Base-by-base conservation (phyloP, 2,888 invertebrate species). In the Calameuta pallipes region DNA sequence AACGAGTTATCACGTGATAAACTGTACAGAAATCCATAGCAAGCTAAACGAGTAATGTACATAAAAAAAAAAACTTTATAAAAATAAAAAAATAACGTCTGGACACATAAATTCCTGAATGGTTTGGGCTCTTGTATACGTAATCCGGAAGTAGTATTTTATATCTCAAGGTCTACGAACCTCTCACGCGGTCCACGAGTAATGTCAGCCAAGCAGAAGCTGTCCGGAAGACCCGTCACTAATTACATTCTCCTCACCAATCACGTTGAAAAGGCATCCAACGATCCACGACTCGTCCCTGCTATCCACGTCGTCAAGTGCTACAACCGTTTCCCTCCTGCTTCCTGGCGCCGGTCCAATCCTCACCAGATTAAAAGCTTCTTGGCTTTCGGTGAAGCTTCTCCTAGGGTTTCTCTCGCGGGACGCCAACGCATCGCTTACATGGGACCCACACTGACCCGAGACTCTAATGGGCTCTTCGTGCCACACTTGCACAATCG, bases 181-280 rank as follows among this genome's bases (percentile, higher is more conserved):
- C 71, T 31, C 13, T 34, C 71, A 34, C 13, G 30, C 71, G 71
- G 30, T 30, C 31, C 31, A 31, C 71, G 30, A 71, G 71, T 15
- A 71, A 34, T 33, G 71, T 31, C 33, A 33, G 13, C 33, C 30
- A 31, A 71, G 11, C 31, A 71, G 71, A 31, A 34, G 71, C 71
- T 56, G 23, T 56, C 56, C 23, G 56, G 56, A 82, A 81, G 83
- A 82, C 79, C 83, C 83, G 84, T 87, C 83, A 85, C 88, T 88
- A 88, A 89, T 89, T 88, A 87, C 86, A 89, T 89, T 88, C 86
- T 88, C 85, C 89, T 89, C 87, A 88, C 89, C 89, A 85, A 87
- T 88, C 87, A 87, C 77, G 79, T 76, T 56, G 23, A 56, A 41
- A 41, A 41, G 56, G 56, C 56, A 56, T 56, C 56, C 56, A 85